Evolutionary conservation across 2,797 vertebrate species (phyloP), one percentile per base, ranked within the genome.

Genomic region (Pteronotus mesoamericanus): DNA sequence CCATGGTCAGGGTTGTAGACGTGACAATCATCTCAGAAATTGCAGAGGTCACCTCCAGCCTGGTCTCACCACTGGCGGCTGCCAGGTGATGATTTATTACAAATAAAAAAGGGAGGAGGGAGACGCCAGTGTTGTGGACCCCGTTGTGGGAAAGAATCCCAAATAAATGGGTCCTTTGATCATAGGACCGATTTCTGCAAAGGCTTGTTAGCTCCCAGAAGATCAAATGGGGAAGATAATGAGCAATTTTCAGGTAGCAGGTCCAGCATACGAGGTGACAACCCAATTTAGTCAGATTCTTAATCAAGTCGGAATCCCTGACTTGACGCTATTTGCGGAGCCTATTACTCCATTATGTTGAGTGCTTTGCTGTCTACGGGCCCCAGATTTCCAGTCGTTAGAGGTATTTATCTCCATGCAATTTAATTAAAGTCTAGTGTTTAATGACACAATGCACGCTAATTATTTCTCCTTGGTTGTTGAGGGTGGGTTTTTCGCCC

Each of bases 391-490:
- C 95, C 96, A 97, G 96, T 98, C 57, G 84, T 97, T 97, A 97
- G 96, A 97, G 93, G 97, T 97, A 97, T 97, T 98, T 98, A 98
- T 99, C 98, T 98, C 96, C 48, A 61, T 66, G 94, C 94, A 74
- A 98, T 98, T 98, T 98, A 99, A 99, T 99, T 98, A 98, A 98
- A 99, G 98, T 97, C 98, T 98, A 98, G 97, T 95, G 91, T 98
- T 98, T 98, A 98, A 98, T 97, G 98, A 98, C 97, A 98, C 98
- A 98, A 98, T 97, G 98, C 97, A 94, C 9, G n/a, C 98, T 98
- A 98, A 98, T 98, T 98, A 98, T 98, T 98, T 98, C 98, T 97
- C 59, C 74, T 95, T 95, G 96, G 97, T 98, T 98, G 98, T 98
- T 94, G 97, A 97, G 96, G 93, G 44, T 93, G 64, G 16, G 57